These are phyloP conservation scores for Leucosticte australis DNA, from an alignment of 2,113 vertebrate species.

Conservation along the genomic window DNA sequence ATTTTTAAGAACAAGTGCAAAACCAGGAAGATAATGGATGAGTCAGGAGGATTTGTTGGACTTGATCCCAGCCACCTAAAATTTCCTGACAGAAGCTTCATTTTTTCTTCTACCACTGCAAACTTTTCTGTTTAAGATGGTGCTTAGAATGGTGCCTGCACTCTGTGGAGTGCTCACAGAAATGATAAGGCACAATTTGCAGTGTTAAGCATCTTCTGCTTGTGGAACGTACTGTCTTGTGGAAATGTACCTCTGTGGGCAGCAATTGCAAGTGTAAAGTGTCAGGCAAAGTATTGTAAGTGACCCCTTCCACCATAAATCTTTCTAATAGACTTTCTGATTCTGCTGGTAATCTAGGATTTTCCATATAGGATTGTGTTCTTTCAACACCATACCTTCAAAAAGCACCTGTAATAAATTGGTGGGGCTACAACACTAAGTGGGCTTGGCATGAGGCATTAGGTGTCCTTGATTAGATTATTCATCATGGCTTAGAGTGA, in stretches of 20 bases:
- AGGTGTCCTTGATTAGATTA: not conserved
- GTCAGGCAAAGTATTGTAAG: not conserved
- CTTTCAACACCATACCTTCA: not conserved
- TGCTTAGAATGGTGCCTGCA: not conserved
- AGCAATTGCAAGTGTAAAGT: not conserved
- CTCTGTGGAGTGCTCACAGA: not conserved
- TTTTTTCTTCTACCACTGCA: not conserved
- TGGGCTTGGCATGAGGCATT: not conserved
- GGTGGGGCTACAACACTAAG: not conserved
- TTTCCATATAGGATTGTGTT: not conserved
- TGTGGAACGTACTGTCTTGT: not conserved
- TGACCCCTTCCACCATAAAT: not conserved
- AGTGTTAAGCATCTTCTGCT: not conserved
- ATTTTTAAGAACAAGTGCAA: slow-evolving; percentile 11
- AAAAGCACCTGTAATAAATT: not conserved
- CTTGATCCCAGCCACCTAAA: slow-evolving; percentile 13
- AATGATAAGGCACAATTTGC: not conserved
- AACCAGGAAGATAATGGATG: slow-evolving; percentile 10
- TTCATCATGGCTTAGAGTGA: not conserved
- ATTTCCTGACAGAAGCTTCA: not conserved
- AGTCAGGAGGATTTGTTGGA: slow-evolving; percentile 53
- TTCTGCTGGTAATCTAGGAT: not conserved
- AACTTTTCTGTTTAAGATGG: slow-evolving; percentile 7
- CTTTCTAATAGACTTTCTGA: not conserved
- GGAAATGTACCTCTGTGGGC: not conserved